Evolutionary conservation across 2,797 vertebrate genomes (phyloP), one percentile per base, ranked within the genome.

Genomic region (Psittacula derbiana): DNA sequence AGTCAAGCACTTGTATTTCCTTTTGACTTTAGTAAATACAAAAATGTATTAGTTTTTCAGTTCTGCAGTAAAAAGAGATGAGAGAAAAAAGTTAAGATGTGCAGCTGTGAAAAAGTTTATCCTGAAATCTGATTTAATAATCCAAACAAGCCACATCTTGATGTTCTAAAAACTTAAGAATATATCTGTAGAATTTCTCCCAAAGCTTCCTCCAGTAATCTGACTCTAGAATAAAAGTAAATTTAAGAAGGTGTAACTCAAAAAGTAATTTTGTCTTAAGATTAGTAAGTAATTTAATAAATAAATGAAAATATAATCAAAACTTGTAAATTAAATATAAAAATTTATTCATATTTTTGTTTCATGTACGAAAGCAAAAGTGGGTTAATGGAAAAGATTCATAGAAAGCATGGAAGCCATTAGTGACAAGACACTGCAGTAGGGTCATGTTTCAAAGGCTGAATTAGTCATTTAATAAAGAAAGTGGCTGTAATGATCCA

Each of bases 391-490:
- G 46, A 60, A 72, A 75, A 60, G 7, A 62, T 61, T 82, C 66
- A 40, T 25, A 36, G 46, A 78, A 6, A 74, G 1, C 13, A 72
- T 27, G 30, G 23, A 75, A 16, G 31, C 31, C 24, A 31, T 80
- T 49, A 62, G 10, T 80, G 24, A 13, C 6, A 69, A 76, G 41
- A 58, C 17, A 50, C 6, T 71, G n/a, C 12, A 49, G 13, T 17
- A 79, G 11, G 23, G 27, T 49, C n/a, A 49, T 80, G 43, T 90
- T 93, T 95, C 76, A 94, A 88, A 81, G 53, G 38, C 52, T 88
- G 47, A 74, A 91, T 92, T 91, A 67, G 27, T 88, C 30, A 88
- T 79, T 91, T 93, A 86, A 75, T 76, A 76, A 74, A 27, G 40
- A 81, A 92, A 88, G 64, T 79, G 49, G 11, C 30, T 5, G 1